Evolutionary conservation across 92 coral and sea anemone species (phyloP).

Genomic region (Zoanthus solanderi): DNA sequence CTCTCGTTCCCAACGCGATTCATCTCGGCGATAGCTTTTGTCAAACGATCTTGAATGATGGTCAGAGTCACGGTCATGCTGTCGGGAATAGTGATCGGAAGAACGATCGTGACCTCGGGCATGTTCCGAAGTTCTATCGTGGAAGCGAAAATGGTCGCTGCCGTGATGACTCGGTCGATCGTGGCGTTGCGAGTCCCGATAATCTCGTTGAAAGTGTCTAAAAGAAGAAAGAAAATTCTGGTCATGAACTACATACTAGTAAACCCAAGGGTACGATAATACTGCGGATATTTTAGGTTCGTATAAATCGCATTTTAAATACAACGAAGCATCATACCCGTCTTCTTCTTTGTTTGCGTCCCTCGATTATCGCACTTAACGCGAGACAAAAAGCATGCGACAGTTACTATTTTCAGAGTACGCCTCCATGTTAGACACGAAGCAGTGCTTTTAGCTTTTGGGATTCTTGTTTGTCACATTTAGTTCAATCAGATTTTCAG

Average conservation of each 20-base stretch:
- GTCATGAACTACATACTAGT: background rate
- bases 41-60: slow-evolving; percentile 82
- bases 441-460: background rate
- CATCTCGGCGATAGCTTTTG: slow-evolving; percentile 64
- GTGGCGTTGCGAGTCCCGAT: slow-evolving; percentile 69
- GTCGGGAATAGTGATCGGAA: slow-evolving; percentile 84
- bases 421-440: background rate
- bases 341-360: too few species aligned
- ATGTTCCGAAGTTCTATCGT: slow-evolving; percentile 70
- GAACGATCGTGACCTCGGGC: slow-evolving; percentile 78
- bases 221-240: background rate
- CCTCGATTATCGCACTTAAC: too few species aligned
- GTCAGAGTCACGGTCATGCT: slow-evolving; percentile 74
- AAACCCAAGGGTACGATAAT: background rate
- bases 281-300: too few species aligned
- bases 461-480: too few species aligned
- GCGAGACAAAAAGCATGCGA: too few species aligned
- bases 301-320: too few species aligned
- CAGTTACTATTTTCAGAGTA: too few species aligned
- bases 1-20: slow-evolving; percentile 31
- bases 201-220: slow-evolving; percentile 46
- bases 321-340: too few species aligned
- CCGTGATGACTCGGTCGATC: slow-evolving; percentile 72
- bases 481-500: too few species aligned
- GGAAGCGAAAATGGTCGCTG: slow-evolving; percentile 54